phyloP scores from a whole-genome alignment of 2,888 invertebrate genomes.

The Himalopsyche tibetana region DNA sequence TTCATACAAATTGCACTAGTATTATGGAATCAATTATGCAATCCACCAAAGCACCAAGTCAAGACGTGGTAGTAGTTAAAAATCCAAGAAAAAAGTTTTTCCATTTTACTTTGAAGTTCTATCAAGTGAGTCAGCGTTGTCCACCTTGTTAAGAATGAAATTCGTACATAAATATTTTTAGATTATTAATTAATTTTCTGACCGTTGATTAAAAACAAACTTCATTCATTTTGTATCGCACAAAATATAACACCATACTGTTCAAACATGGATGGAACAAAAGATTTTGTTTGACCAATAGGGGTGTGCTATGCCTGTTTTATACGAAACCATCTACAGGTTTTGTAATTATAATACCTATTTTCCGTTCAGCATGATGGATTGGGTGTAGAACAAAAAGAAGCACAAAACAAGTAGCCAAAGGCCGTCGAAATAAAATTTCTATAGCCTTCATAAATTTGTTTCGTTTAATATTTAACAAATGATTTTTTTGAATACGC shows the following conservation, averaged over 20 bases:
- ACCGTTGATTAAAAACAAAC: neutral
- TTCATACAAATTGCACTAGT: too few species aligned
- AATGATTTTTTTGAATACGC: conserved; percentile 3
- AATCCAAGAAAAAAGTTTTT: too few species aligned
- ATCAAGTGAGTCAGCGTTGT: too few species aligned
- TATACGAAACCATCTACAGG: neutral
- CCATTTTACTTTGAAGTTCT: too few species aligned
- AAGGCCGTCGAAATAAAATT: conserved; percentile 19
- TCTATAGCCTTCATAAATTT: conserved; percentile 17
- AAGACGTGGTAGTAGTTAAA: too few species aligned
- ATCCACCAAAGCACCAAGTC: too few species aligned
- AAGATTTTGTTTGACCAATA: conserved; percentile 27
- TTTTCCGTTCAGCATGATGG: conserved; percentile 5
- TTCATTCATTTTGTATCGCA: neutral
- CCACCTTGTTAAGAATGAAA: too few species aligned
- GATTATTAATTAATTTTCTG: neutral
- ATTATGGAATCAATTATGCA: too few species aligned
- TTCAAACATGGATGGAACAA: neutral
- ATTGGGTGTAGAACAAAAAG: conserved; percentile 25
- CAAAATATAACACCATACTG: neutral
- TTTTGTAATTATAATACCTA: neutral
- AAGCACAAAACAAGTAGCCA: conserved; percentile 6
- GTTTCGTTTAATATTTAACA: conserved; percentile 23
- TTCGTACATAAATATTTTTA: too few species aligned
- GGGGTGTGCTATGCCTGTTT: neutral